phyloP scores from a whole-genome alignment of 2,888 invertebrate genomes.

The Coenonympha glycerion region DNA sequence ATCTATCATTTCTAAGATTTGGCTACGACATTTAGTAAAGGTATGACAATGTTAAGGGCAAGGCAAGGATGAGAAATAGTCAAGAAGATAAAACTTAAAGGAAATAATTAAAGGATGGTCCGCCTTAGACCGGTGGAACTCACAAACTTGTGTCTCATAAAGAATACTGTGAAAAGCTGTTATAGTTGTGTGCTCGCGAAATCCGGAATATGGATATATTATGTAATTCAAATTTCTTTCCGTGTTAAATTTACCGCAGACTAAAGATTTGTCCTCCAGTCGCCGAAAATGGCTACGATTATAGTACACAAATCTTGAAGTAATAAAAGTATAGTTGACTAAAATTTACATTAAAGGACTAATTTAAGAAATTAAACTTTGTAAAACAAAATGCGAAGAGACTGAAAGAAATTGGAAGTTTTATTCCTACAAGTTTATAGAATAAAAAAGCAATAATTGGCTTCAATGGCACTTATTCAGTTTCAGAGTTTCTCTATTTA shows the following conservation, averaged over 20 bases:
- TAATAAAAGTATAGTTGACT: not conserved
- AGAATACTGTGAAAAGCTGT: conserved; percentile 37
- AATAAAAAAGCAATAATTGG: too few species aligned
- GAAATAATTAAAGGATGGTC: not conserved
- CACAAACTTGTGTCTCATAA: conserved; percentile 18
- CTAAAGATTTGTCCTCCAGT: conserved; percentile 57
- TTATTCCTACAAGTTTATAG: too few species aligned
- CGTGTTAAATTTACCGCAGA: conserved; percentile 27
- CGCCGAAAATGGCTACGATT: not conserved
- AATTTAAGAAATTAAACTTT: too few species aligned
- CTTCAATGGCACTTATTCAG: too few species aligned
- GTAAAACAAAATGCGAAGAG: too few species aligned
- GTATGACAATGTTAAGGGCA: not conserved
- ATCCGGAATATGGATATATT: not conserved
- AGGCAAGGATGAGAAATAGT: not conserved
- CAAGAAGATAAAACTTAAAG: too few species aligned
- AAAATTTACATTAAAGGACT: too few species aligned
- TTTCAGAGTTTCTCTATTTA: not conserved
- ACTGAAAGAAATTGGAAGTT: too few species aligned
- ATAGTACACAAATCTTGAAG: not conserved
- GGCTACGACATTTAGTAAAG: too few species aligned
- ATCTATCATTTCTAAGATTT: too few species aligned
- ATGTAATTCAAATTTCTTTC: conserved; percentile 31
- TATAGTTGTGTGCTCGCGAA: conserved; percentile 17
- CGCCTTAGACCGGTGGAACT: conserved; percentile 12